These are phyloP conservation scores for Sebastes dallii DNA, from an alignment of 2,797 vertebrate species.

Conservation along the genomic window DNA sequence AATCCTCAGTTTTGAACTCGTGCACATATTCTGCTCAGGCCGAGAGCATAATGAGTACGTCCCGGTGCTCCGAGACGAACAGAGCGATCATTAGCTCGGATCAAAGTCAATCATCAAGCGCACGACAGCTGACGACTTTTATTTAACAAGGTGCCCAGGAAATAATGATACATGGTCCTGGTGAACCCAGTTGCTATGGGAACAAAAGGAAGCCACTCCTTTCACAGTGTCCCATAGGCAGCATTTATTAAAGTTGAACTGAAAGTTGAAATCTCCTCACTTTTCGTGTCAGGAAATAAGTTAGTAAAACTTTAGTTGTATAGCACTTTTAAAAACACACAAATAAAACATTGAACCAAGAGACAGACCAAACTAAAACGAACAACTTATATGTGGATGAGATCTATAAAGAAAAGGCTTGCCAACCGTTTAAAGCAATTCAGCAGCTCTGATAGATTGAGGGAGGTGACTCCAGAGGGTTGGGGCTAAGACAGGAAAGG, in stretches of 20 bases:
- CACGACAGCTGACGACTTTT: constrained; percentile 61
- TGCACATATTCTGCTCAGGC: constrained; percentile 12
- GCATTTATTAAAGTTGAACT: constrained; percentile 41
- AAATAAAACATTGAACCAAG: too few species aligned
- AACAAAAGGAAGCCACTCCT: constrained; percentile 38
- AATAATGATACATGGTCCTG: constrained; percentile 27
- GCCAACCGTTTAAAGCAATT: too few species aligned
- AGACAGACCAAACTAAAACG: too few species aligned
- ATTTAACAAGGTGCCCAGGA: constrained; percentile 31
- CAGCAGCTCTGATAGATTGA: too few species aligned
- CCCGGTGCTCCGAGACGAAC: constrained; percentile 20
- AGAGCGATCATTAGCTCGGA: constrained; percentile 51
- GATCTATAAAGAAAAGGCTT: too few species aligned
- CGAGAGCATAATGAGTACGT: constrained; percentile 24
- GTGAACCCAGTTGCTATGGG: constrained; percentile 35
- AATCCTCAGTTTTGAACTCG: constrained; percentile 19
- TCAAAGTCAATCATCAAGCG: constrained; percentile 58
- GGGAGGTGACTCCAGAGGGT: too few species aligned
- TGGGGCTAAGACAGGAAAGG: too few species aligned
- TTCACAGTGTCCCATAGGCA: background rate
- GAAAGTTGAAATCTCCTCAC: background rate
- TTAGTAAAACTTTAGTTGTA: too few species aligned
- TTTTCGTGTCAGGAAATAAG: background rate
- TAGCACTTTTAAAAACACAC: too few species aligned
- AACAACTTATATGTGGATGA: too few species aligned